These are phyloP conservation scores for Aspidapion aeneum DNA, from an alignment of 2,888 invertebrate species.

Conservation along the genomic window DNA sequence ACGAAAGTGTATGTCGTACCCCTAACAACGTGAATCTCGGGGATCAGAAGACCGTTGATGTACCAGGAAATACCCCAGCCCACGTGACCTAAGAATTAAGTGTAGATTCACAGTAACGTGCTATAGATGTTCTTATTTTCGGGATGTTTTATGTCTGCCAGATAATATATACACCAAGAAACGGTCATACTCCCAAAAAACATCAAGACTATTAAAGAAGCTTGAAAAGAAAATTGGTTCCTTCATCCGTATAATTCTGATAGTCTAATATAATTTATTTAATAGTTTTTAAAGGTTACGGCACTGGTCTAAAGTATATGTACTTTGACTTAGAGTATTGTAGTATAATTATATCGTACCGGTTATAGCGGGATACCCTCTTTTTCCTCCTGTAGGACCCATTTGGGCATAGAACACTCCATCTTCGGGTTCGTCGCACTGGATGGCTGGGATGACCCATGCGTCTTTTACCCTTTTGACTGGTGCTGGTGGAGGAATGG, in stretches of 20 bases:
- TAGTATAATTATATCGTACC: conserved; percentile 54
- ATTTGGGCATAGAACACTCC: conserved; percentile 91
- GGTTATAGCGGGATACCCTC: conserved; percentile 86
- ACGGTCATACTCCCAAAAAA: too few relatives aligned
- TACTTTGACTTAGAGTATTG: too few relatives aligned
- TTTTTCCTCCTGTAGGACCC: conserved; percentile 89
- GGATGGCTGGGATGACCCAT: conserved; percentile 87
- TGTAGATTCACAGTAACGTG: too few relatives aligned
- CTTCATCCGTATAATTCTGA: too few relatives aligned
- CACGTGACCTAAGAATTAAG: conserved; percentile 68
- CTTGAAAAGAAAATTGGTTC: too few relatives aligned
- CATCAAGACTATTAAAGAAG: too few relatives aligned
- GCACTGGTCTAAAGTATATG: too few relatives aligned
- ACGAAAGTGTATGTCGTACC: conserved; percentile 86
- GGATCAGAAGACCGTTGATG: conserved; percentile 89
- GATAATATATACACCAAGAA: too few relatives aligned
- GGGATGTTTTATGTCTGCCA: too few relatives aligned
- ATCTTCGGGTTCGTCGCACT: conserved; percentile 86
- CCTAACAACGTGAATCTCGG: conserved; percentile 84
- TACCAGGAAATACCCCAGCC: conserved; percentile 96
- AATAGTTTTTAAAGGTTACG: too few relatives aligned
- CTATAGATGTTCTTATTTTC: too few relatives aligned
- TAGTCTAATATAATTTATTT: too few relatives aligned
- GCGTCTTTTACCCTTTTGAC: conserved; percentile 56
- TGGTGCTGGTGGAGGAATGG: conserved; percentile 59